Percentiles rank a stretch among this genome's conserved stretches.
phyloP scores from a whole-genome alignment of 2,797 vertebrate genomes.

The Melanotaenia maccullochi region DNA sequence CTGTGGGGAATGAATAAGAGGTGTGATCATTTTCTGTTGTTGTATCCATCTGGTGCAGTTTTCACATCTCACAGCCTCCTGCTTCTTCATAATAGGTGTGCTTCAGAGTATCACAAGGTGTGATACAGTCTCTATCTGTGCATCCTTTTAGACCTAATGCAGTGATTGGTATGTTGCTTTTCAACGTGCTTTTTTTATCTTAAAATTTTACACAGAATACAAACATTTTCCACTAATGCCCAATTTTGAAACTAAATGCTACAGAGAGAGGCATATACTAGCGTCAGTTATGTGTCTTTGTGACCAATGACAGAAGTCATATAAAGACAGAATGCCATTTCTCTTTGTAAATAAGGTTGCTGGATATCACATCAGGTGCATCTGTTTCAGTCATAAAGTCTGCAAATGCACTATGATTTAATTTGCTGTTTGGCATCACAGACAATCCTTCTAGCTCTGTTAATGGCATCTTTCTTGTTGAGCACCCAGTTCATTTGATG shows the following conservation, averaged over 20 bases:
- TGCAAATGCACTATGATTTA: constrained; percentile 62
- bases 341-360: constrained; percentile 29
- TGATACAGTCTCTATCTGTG: constrained; percentile 50
- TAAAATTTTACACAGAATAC: constrained; percentile 15
- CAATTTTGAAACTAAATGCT: constrained; percentile 13
- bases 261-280: not conserved
- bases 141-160: constrained; percentile 43
- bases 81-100: constrained; percentile 67
- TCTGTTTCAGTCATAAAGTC: constrained; percentile 48
- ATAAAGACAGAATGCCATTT: constrained; percentile 9
- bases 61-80: constrained; percentile 67
- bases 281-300: constrained; percentile 1
- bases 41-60: constrained; percentile 69
- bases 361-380: constrained; percentile 31
- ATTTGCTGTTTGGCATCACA: constrained; percentile 58
- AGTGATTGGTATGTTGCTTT: constrained; percentile 15
- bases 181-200: constrained; percentile 14
- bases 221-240: constrained; percentile 13
- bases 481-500: constrained; percentile 71
- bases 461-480: constrained; percentile 67
- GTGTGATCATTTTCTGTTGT: constrained; percentile 64
- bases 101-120: constrained; percentile 61
- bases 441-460: constrained; percentile 59
- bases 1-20: constrained; percentile 59
- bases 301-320: not conserved